Base-by-base conservation (phyloP, 2,113 vertebrate genomes). In the Arothron firmamentum region DNA sequence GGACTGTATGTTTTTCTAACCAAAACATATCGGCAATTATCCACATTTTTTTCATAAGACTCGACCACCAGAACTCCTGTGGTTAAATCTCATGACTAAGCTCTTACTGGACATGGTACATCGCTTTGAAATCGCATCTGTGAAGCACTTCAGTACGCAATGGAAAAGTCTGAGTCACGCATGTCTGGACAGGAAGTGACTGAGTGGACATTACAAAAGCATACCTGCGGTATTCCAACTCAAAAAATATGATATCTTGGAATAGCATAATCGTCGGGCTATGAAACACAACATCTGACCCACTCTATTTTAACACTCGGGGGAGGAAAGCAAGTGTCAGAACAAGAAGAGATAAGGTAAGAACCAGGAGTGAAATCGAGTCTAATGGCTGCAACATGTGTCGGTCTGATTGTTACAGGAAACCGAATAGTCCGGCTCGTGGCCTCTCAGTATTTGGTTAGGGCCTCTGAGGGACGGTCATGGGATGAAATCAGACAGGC, bases 131-230 rank as follows among this genome's bases (percentile, higher is more conserved):
- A 74, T 56, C 15, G 45, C 46, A 78, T 79, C 81, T 82, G 76
- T 25, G 62, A 59, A 43, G 72, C 56, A 56, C 47, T 64, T 5
- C 52, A 41, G 25, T 19, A 67, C 59, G 83, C 69, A 80, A 83
- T 81, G 88, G 85, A 89, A 88, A 88, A 78, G 46, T 65, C 71
- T 84, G 87, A 87, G 75, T 91, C 88, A 89, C 75, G 52, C 50
- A 53, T 4, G 88, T 88, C 88, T 90, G 88, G 84, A 87, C 82
- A 75, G 84, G 86, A 90, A 82, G 41, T 75, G 83, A 74, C 77
- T 69, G 74, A 81, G 69, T 54, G 62, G 72, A 75, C 73, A 1
- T 64, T 59, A 45, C 81, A 68, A 75, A 43, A 46, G 72, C 83
- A 66, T 52, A 70, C 58, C 78, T 67, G 42, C 52, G 75, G 66